phyloP scores from a whole-genome alignment of 2,113 vertebrate genomes.

The Megaptera novaeangliae region DNA sequence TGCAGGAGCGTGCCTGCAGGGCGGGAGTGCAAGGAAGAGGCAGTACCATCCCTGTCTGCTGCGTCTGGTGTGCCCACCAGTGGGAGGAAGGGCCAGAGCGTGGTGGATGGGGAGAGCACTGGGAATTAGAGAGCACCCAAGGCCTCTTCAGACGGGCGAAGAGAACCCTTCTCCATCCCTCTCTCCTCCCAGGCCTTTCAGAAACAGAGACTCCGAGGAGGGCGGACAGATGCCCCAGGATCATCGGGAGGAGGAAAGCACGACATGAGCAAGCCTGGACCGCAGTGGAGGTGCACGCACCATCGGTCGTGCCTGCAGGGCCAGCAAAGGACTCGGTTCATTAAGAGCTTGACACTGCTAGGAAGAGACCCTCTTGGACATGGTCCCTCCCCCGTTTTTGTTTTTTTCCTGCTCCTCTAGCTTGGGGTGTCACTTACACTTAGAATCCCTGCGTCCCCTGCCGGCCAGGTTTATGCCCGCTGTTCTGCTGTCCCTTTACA shows the following conservation, averaged over 20 bases:
- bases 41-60: no score
- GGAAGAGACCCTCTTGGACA: not conserved
- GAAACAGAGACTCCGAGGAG: not conserved
- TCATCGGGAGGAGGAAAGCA: not conserved
- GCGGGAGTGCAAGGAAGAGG: accelerated
- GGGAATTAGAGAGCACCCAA: accelerated
- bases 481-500: not conserved
- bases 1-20: accelerated
- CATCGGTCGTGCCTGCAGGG: accelerated
- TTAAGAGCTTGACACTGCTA: not conserved
- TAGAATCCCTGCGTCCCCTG: accelerated
- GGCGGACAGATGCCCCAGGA: not conserved
- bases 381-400: accelerated
- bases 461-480: accelerated
- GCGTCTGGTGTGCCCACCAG: accelerated
- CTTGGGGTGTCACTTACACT: not conserved
- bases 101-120: accelerated
- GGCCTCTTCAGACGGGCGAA: no score
- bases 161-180: not conserved
- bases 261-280: not conserved
- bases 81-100: not conserved
- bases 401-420: not conserved
- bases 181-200: not conserved
- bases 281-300: accelerated
- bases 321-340: accelerated